These are phyloP conservation scores for Solenodon paradoxus DNA, from an alignment of 2,113 vertebrate genomes.

Conservation along the genomic window DNA sequence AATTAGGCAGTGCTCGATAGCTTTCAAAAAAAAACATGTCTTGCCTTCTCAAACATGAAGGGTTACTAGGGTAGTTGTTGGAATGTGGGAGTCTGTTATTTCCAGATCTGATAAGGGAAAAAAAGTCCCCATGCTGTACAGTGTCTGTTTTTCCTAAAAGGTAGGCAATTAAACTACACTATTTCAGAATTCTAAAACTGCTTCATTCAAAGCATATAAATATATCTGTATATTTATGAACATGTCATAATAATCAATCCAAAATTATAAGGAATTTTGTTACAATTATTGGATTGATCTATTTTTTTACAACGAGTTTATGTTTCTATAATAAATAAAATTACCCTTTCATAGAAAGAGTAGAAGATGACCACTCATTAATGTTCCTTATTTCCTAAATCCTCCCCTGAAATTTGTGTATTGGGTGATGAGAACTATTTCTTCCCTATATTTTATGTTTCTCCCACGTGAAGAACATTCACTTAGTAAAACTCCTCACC, in stretches of 20 bases:
- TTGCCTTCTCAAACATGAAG: neutral
- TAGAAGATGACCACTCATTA: neutral
- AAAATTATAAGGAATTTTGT: neutral
- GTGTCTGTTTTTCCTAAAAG: neutral
- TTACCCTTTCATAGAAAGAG: neutral
- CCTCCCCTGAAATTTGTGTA: neutral
- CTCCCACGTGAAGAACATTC: neutral
- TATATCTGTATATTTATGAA: too few relatives aligned
- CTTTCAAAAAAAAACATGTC: constrained; percentile 32
- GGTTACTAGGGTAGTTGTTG: neutral
- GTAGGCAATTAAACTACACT: neutral
- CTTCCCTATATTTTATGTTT: neutral
- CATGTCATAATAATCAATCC: neutral
- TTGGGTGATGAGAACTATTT: neutral
- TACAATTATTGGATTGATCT: constrained; percentile 10
- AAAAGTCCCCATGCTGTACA: neutral
- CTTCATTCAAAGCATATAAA: constrained; percentile 11
- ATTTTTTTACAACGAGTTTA: neutral
- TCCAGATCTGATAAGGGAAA: constrained; percentile 13
- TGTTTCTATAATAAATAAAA: constrained; percentile 24
- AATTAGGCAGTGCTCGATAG: neutral
- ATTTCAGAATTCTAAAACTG: constrained; percentile 17
- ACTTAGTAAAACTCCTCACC: neutral
- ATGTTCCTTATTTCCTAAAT: neutral
- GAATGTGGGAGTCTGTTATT: neutral